Conservation (phyloP, 2,888 invertebrate species). For the Apocheima hispidaria region DNA sequence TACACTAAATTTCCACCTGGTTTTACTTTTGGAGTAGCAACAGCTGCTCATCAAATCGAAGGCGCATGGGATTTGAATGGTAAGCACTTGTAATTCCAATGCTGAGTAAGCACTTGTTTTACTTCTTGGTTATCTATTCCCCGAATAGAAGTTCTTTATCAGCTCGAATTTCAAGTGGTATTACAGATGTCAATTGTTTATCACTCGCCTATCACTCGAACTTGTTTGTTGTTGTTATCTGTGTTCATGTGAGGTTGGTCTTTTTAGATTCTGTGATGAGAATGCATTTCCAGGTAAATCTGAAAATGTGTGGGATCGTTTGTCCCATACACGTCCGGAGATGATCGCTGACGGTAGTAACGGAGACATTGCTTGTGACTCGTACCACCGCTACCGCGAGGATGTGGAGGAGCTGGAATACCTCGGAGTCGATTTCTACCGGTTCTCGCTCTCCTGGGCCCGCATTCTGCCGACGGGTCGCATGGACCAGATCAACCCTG, state of each 20-base stretch:
- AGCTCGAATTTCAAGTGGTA: conserved; percentile 21
- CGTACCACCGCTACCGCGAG: conserved; percentile 88
- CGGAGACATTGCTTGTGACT: conserved; percentile 90
- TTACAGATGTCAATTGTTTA: conserved; percentile 31
- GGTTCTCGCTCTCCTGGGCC: conserved; percentile 88
- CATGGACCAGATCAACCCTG: conserved; percentile 81
- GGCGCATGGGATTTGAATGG: conserved; percentile 88
- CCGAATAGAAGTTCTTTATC: conserved; percentile 23
- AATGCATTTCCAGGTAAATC: conserved; percentile 82
- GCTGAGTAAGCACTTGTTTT: conserved; percentile 9
- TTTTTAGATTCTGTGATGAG: conserved; percentile 8
- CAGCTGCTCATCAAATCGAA: conserved; percentile 88
- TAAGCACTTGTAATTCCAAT: too few relatives aligned
- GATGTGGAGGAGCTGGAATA: conserved; percentile 82
- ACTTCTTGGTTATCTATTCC: conserved; percentile 16
- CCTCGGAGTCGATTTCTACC: conserved; percentile 85
- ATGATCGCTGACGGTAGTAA: conserved; percentile 87
- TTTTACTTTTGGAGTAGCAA: conserved; percentile 82
- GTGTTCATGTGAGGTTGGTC: conserved; percentile 32
- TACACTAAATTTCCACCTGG: conserved; percentile 80
- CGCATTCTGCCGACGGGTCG: conserved; percentile 88
- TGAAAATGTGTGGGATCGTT: conserved; percentile 88
- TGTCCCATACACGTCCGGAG: conserved; percentile 83
- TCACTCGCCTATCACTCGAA: conserved; percentile 33
- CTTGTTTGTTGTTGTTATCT: conserved; percentile 26